A percentile compares a stretch with the other conserved stretches of the same genome.
Evolutionary conservation across 2,797 vertebrate genomes (phyloP).

Genomic region (Siniperca scherzeri): DNA sequence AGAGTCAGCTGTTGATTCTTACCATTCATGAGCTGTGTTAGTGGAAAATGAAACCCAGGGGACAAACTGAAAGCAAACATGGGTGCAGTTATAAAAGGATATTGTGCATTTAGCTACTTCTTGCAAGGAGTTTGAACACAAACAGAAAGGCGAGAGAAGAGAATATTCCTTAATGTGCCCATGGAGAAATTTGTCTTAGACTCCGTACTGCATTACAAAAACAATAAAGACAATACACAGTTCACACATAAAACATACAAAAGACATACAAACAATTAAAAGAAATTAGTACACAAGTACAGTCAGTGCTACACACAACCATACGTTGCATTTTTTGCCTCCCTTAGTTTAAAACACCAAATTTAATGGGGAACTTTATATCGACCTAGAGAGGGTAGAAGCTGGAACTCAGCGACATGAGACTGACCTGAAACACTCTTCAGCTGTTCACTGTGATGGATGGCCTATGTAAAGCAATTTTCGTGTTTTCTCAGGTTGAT

Average conservation of each 20-base stretch:
- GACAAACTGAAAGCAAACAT: background rate
- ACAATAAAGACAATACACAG: background rate
- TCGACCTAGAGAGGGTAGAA: background rate
- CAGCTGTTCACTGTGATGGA: constrained; percentile 9
- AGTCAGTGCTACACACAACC: background rate
- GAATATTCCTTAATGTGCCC: background rate
- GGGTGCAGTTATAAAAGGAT: background rate
- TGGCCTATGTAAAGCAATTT: constrained; percentile 48
- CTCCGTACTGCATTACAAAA: background rate
- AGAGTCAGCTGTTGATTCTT: background rate
- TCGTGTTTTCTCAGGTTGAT: constrained; percentile 32
- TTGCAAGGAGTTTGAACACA: background rate
- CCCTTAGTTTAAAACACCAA: background rate
- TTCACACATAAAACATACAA: background rate
- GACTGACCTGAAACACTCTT: constrained; percentile 3
- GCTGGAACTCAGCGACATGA: background rate
- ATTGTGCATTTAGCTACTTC: background rate
- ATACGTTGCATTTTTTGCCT: background rate
- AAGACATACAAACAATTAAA: background rate
- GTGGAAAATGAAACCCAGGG: constrained; percentile 34
- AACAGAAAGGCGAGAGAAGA: background rate
- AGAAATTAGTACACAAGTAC: background rate
- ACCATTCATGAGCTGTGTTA: background rate
- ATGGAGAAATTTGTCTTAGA: constrained; percentile 5
- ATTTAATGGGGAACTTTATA: background rate